phyloP scores from a whole-genome alignment of 2,888 invertebrate genomes.

The Rhabditoides inermis region DNA sequence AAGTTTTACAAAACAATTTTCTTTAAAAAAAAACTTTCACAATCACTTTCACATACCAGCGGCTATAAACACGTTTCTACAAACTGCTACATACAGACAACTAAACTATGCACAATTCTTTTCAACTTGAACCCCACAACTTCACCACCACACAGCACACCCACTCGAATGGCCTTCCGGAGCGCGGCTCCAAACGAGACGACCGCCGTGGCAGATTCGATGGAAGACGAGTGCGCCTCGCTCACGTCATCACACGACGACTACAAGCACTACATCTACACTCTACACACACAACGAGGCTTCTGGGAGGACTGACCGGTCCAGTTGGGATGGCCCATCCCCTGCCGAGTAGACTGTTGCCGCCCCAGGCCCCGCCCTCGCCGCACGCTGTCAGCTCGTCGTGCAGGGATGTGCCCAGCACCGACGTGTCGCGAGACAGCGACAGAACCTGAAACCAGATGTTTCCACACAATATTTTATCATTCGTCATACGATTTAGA shows the following conservation, averaged over 20 bases:
- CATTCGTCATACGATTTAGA: too few species aligned
- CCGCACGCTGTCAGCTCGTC: slow-evolving; percentile 22
- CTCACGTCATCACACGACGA: not conserved
- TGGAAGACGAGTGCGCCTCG: slow-evolving; percentile 10
- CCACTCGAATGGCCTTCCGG: not conserved
- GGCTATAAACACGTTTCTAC: too few species aligned
- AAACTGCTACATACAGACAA: too few species aligned
- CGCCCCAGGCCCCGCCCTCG: slow-evolving; percentile 1
- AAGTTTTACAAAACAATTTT: too few species aligned
- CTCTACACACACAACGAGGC: not conserved
- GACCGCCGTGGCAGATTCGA: slow-evolving; percentile 5
- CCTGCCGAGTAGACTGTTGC: slow-evolving; percentile 17
- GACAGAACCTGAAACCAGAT: too few species aligned
- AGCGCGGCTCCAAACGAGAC: slow-evolving; percentile 11
- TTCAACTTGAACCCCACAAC: too few species aligned
- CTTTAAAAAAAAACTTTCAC: too few species aligned
- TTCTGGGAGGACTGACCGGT: too few species aligned
- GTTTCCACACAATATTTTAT: too few species aligned
- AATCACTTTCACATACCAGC: too few species aligned
- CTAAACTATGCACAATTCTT: too few species aligned
- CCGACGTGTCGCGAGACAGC: slow-evolving; percentile 1
- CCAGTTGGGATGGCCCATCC: slow-evolving; percentile 10
- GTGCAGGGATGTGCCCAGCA: slow-evolving; percentile 30
- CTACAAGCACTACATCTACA: not conserved
- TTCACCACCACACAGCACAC: too few species aligned